Evolutionary conservation across 2,888 invertebrate genomes (phyloP).

Genomic region (Beris chalybata): DNA sequence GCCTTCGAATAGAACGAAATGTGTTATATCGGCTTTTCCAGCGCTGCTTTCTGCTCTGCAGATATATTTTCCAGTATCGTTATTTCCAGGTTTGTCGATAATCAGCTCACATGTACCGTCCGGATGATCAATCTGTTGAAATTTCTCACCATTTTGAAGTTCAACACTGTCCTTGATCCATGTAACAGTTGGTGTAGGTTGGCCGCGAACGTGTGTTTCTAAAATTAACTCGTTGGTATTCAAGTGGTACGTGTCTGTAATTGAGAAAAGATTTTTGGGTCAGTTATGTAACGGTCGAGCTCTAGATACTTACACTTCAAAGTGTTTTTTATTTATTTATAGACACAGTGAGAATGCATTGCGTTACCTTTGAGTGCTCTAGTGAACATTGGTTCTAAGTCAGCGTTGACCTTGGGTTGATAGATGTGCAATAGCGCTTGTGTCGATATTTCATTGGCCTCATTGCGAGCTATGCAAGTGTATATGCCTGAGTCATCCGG

Average conservation of each 20-base stretch:
- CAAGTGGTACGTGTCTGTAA: constrained; percentile 69
- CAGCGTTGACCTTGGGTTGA: constrained; percentile 57
- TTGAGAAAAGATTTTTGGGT: constrained; percentile 24
- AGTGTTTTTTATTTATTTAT: constrained; percentile 1
- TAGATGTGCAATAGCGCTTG: constrained; percentile 75
- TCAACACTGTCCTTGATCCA: constrained; percentile 76
- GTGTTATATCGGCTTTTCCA: constrained; percentile 73
- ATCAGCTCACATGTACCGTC: constrained; percentile 75
- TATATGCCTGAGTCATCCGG: constrained; percentile 78
- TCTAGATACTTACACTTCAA: constrained; percentile 1
- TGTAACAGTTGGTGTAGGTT: constrained; percentile 70
- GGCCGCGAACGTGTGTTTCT: constrained; percentile 76
- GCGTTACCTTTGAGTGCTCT: constrained; percentile 69
- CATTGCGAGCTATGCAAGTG: constrained; percentile 74
- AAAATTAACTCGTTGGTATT: constrained; percentile 73
- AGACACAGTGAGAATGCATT: neutral
- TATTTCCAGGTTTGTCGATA: constrained; percentile 65
- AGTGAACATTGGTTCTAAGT: constrained; percentile 74
- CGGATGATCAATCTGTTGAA: constrained; percentile 67
- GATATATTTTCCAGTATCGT: constrained; percentile 75
- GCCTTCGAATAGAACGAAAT: constrained; percentile 71
- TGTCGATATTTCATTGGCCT: constrained; percentile 69
- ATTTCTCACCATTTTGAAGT: constrained; percentile 62
- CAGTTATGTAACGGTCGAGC: constrained; percentile 6
- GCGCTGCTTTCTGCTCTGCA: constrained; percentile 74